These are phyloP conservation scores for Drosophila trichaetosa DNA, from an alignment of 2,888 invertebrate species.

Conservation along the genomic window DNA sequence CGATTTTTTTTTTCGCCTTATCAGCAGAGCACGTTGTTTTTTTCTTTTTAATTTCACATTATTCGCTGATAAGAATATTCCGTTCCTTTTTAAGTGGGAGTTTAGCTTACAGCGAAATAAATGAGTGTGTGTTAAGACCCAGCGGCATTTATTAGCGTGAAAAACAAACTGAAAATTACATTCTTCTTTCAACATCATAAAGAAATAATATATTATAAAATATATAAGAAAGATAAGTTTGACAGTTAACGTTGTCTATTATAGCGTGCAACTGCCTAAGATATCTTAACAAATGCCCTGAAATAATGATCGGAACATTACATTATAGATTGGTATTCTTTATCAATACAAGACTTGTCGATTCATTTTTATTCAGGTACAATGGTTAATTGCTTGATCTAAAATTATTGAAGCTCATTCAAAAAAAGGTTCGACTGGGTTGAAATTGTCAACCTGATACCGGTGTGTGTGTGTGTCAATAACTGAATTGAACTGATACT, in stretches of 20 bases:
- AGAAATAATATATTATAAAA: background rate
- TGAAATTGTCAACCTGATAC: conserved; percentile 44
- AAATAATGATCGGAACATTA: background rate
- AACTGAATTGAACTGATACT: conserved; percentile 50
- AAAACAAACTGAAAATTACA: background rate
- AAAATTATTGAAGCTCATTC: background rate
- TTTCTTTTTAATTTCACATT: conserved; percentile 62
- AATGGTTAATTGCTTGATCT: background rate
- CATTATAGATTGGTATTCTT: background rate
- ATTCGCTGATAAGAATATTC: conserved; percentile 66
- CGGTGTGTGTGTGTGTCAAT: conserved; percentile 14
- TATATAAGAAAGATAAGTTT: background rate
- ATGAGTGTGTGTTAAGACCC: conserved; percentile 14
- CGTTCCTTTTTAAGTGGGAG: conserved; percentile 69
- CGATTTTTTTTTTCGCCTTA: conserved; percentile 48
- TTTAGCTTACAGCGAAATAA: conserved; percentile 54
- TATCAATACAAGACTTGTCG: background rate
- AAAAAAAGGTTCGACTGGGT: conserved; percentile 39
- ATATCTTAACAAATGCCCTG: background rate
- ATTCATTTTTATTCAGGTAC: background rate
- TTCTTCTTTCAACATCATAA: background rate
- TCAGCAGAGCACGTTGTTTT: conserved; percentile 42
- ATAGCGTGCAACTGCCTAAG: background rate
- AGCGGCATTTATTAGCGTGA: conserved; percentile 15
- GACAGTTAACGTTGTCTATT: background rate